phyloP scores from a whole-genome alignment of 2,113 vertebrate genomes.

The Hydrochoerus hydrochaeris region DNA sequence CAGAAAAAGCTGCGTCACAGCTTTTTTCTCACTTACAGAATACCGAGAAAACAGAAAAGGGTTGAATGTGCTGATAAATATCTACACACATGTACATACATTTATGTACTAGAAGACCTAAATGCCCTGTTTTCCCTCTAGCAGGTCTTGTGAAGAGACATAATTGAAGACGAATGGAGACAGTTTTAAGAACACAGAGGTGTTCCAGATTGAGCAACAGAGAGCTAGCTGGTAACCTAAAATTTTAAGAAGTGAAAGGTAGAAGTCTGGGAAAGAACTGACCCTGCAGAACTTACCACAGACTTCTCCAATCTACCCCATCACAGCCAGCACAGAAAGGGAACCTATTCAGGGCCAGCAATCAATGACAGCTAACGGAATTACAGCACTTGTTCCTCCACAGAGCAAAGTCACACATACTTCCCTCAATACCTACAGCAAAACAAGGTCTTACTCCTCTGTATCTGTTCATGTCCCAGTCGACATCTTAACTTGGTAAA shows the following conservation, averaged over 20 bases:
- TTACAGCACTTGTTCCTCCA: not conserved
- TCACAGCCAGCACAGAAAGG: rapidly evolving
- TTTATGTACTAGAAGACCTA: not conserved
- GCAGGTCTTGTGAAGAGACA: not conserved
- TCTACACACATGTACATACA: too few relatives aligned
- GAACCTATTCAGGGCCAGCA: not conserved
- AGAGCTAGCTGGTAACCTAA: not conserved
- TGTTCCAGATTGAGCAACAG: not conserved
- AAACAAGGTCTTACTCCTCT: not conserved
- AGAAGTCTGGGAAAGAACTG: not conserved
- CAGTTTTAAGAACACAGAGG: not conserved
- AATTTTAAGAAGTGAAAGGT: not conserved
- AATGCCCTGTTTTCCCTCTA: rapidly evolving
- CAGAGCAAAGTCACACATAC: not conserved
- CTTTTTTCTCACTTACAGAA: not conserved
- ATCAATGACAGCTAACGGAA: not conserved
- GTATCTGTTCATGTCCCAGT: not conserved
- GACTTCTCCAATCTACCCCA: rapidly evolving
- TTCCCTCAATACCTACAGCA: not conserved
- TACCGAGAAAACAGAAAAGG: not conserved
- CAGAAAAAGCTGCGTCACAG: not conserved
- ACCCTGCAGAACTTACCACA: not conserved
- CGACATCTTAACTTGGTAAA: not conserved
- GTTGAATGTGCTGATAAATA: not conserved
- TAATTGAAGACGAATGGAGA: not conserved